Evolutionary conservation across 2,888 invertebrate genomes (phyloP), one percentile per base, ranked within the genome.

Genomic region (Altica lythri): DNA sequence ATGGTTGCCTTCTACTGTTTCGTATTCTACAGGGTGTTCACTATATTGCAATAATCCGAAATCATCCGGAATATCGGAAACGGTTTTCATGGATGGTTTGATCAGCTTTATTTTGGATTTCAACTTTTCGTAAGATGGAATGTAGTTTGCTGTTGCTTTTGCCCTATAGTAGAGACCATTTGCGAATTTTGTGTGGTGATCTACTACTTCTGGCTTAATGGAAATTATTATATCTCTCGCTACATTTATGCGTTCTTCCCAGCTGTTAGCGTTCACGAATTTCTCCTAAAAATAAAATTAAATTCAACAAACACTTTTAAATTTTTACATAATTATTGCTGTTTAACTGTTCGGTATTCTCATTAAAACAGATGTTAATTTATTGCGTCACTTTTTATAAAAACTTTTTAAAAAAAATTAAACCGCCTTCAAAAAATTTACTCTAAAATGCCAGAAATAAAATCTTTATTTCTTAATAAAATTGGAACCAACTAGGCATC

Each of bases 1-100:
- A 66, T 91, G 90, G 68, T 86, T 86, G 6, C 90, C 90, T 66
- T 88, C 86, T n/a, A 88, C 76, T 38, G 79, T 81, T 64, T 83
- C 81, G 0, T 89, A 77, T 1, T 80, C 79, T 0, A 88, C 80
- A 2, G 78, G 78, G 0, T 79, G 78, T 17, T 80, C 79, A 0
- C 85, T 84, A 16, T 80, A 71, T 70, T 81, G 79, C 0, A 82
- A 80, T 0, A 90, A 72, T 12, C 84, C 84, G 64, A 89, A 89
- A 68, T 88, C 86, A 19, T 85, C 83, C 43, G 83, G 63, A 77
- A 60, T 30, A 12, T 58, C 40, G 6, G 51, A 50, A 0, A 65
- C 42, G 14, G 59, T 64, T 4, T 29, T 9, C 2, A 58, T 25
- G 13, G 54, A 54, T 2, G 70, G 63, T 54, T 66, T 66, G 45